Percentiles rank a stretch among this genome's conserved stretches.
phyloP scores from a whole-genome alignment of 2,113 vertebrate species.

The Cisticola juncidis region DNA sequence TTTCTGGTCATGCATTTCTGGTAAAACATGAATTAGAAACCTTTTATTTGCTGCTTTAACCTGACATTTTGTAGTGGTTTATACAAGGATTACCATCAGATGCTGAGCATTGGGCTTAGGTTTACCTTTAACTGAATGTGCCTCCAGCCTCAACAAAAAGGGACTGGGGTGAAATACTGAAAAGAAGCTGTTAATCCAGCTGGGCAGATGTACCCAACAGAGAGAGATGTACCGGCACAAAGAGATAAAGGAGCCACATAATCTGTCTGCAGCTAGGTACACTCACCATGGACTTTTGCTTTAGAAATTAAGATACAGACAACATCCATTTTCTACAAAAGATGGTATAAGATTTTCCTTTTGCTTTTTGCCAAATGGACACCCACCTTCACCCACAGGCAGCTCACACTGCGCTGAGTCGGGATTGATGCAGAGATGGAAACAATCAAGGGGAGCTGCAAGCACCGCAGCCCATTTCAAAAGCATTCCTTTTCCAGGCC shows the following conservation, averaged over 20 bases:
- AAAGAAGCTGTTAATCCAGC: neutral
- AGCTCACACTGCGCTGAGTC: neutral
- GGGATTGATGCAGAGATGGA: neutral
- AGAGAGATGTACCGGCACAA: neutral
- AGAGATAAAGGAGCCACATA: neutral
- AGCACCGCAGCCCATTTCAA: neutral
- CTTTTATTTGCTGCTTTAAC: neutral
- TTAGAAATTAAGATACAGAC: neutral
- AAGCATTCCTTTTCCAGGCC: conserved; percentile 60
- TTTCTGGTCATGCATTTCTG: neutral
- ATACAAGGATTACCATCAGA: neutral
- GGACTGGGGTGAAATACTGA: neutral
- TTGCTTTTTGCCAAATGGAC: neutral
- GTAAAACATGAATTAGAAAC: neutral
- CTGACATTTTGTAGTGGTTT: neutral
- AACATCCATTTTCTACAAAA: neutral
- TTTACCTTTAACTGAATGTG: neutral
- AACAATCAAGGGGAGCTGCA: conserved; percentile 13
- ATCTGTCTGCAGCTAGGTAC: neutral
- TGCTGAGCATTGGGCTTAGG: neutral
- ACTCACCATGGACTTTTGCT: neutral
- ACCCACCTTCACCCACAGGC: neutral
- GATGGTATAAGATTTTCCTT: neutral
- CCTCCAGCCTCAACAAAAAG: neutral
- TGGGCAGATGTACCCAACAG: neutral